A percentile compares a stretch with the other conserved stretches of the same genome.
phyloP scores from a whole-genome alignment of 2,113 vertebrate species.

The Lates calcarifer region DNA sequence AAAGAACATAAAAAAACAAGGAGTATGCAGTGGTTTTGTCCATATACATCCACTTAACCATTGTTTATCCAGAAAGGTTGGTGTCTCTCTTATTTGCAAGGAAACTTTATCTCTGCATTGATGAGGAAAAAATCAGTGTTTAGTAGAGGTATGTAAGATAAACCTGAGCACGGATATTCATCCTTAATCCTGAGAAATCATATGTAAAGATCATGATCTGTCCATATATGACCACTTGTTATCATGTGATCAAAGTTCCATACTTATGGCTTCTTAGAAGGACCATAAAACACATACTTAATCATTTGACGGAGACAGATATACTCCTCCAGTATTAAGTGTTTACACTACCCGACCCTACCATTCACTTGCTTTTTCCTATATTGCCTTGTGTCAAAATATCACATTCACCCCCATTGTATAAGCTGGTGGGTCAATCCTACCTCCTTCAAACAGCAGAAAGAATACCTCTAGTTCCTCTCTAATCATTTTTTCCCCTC shows the following conservation, averaged over 20 bases:
- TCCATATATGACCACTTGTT: too few species aligned
- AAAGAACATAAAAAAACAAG: too few species aligned
- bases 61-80: background rate
- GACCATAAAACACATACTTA: background rate
- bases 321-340: background rate
- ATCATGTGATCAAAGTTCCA: too few species aligned
- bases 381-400: background rate
- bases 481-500: conserved; percentile 36
- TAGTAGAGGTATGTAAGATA: too few species aligned
- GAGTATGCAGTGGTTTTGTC: background rate
- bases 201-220: too few species aligned
- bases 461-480: conserved; percentile 12
- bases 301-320: background rate
- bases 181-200: too few species aligned
- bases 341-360: background rate
- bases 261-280: too few species aligned
- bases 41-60: background rate
- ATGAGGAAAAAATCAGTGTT: too few species aligned
- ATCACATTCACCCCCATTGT: background rate
- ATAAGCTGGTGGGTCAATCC: conserved; percentile 21
- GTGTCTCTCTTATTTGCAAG: too few species aligned
- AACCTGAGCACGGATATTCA: too few species aligned
- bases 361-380: background rate
- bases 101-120: too few species aligned
- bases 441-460: conserved; percentile 17